Base-by-base conservation (phyloP, 37 sponge, comb jelly and placozoan species). In the Amphimedon queenslandica region DNA sequence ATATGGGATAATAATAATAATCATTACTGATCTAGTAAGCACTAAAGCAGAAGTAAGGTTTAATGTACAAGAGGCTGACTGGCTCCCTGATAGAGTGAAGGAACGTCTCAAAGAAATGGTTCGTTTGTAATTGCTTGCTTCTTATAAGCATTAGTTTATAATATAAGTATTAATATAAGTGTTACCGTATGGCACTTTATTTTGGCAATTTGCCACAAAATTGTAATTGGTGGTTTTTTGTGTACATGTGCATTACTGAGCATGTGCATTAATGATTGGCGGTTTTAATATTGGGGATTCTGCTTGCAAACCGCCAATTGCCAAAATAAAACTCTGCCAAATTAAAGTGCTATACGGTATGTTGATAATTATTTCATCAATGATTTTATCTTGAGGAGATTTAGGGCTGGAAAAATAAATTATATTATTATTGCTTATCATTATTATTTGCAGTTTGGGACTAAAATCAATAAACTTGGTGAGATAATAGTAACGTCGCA, bases 21-120 rank as follows among this genome's bases (percentile, higher is more conserved):
- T 40, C 4, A 1, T 70, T 36, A 47, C 8, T 47, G 13, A 47
- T 63, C 23, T 40, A 93, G 93, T 95, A 63, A 95, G 78, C 56
- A 92, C 96, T 0, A 95, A 92, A 43, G 96, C 76, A 35, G 83
- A 92, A 21, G 63, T 95, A 0, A 51, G 90, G 41, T 92, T 95
- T 58, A 80, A 95, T 37, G 51, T 95, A 65, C 55, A 69, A 4
- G 78, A 83, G 39, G 93, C 93, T 11, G 90, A 88, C 29, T 95
- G 96, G 96, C 28, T 95, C 31, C 87, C 96, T 13, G 73, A 75
- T 29, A 73, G 87, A 40, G 90, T 95, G n/a, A 92, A 85, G 47
- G 75, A 79, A 20, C 41, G 80, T 55, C 33, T 93, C 37, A 39
- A 72, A 1, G 32, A 34, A 28, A 34, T 88, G 81, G 93, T 92